A percentile compares a stretch with the other conserved stretches of the same genome.
phyloP scores from a whole-genome alignment of 2,888 invertebrate species.

The Congeria kusceri region DNA sequence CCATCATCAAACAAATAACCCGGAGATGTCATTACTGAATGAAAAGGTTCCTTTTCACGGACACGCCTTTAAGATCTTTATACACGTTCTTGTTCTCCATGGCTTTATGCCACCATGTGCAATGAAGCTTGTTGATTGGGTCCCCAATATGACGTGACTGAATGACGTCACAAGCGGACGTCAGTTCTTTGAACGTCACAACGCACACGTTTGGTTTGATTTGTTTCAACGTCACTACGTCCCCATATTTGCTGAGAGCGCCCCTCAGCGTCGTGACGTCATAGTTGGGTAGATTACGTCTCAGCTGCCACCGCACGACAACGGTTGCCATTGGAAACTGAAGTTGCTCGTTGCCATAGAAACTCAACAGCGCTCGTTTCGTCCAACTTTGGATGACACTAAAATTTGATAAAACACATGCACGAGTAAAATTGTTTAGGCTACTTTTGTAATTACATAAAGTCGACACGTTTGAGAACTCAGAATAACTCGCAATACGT shows the following conservation, averaged over 20 bases:
- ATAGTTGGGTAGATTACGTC: constrained; percentile 53
- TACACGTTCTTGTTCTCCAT: constrained; percentile 69
- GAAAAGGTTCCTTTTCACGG: constrained; percentile 43
- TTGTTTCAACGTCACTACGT: constrained; percentile 51
- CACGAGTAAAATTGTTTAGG: too few relatives aligned
- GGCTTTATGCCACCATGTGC: constrained; percentile 69
- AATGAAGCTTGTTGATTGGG: constrained; percentile 60
- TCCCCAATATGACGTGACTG: constrained; percentile 59
- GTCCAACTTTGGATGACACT: constrained; percentile 55
- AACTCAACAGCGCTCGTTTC: constrained; percentile 38
- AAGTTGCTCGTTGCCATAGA: constrained; percentile 51
- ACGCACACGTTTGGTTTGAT: constrained; percentile 67
- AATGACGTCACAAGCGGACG: constrained; percentile 64
- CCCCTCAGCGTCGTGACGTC: constrained; percentile 34
- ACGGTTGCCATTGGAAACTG: constrained; percentile 66
- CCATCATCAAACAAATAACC: too few relatives aligned
- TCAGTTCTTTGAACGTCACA: constrained; percentile 63
- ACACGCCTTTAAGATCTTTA: constrained; percentile 40
- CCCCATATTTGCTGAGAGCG: constrained; percentile 61
- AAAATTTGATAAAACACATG: neutral
- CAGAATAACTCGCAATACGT: too few relatives aligned
- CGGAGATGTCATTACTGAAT: too few relatives aligned
- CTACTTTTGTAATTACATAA: too few relatives aligned
- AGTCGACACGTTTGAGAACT: too few relatives aligned
- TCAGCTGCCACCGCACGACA: constrained; percentile 67